A percentile compares a stretch with the other conserved stretches of the same genome.
phyloP scores from a whole-genome alignment of 2,888 invertebrate genomes.

The Eueremaeus valkanovi region DNA sequence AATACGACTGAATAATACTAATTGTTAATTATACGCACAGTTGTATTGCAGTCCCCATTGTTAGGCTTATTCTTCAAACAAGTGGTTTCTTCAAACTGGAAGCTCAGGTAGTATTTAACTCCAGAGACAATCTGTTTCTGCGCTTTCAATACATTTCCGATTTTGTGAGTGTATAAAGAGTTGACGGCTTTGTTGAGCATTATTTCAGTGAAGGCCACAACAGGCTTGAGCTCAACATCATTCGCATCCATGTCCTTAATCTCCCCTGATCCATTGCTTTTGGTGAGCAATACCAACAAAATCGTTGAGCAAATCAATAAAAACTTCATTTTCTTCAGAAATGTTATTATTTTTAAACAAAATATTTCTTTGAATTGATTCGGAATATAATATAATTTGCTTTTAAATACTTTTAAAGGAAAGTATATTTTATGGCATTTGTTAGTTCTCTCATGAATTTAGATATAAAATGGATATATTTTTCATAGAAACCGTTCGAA shows the following conservation, averaged over 20 bases:
- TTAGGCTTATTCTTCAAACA: slow-evolving; percentile 19
- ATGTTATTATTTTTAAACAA: too few species aligned
- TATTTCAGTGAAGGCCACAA: not conserved
- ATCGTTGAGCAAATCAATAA: not conserved
- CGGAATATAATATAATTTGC: not conserved
- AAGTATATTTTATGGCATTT: not conserved
- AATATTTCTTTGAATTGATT: not conserved
- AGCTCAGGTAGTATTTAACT: slow-evolving; percentile 24
- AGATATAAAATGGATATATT: too few species aligned
- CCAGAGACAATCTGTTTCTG: slow-evolving; percentile 37
- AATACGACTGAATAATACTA: too few species aligned
- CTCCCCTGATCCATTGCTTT: not conserved
- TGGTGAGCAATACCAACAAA: not conserved
- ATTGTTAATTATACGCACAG: too few species aligned
- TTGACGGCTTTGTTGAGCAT: slow-evolving; percentile 7
- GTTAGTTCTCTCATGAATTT: not conserved
- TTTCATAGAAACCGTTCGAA: too few species aligned
- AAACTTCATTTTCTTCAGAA: not conserved
- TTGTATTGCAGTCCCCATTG: not conserved
- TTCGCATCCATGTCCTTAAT: not conserved
- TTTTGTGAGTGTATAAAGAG: slow-evolving; percentile 25
- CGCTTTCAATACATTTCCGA: slow-evolving; percentile 20
- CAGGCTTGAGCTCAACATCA: not conserved
- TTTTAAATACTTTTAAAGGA: not conserved
- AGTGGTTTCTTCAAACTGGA: slow-evolving; percentile 27